phyloP scores from a whole-genome alignment of 2,797 vertebrate species.

The Echeneis naucrates region DNA sequence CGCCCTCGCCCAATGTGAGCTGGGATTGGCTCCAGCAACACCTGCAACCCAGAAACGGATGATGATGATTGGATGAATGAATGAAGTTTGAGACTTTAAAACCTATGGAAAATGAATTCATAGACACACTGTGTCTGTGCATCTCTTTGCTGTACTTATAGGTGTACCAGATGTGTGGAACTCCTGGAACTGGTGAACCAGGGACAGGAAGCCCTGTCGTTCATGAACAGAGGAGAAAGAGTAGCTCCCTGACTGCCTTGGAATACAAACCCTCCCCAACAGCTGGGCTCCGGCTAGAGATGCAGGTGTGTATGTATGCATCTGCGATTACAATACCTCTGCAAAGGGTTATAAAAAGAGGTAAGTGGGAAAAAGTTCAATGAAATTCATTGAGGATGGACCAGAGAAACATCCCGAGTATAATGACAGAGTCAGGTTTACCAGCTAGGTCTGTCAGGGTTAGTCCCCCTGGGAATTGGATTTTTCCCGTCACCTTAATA shows the following conservation, averaged over 20 bases:
- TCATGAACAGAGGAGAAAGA: slow-evolving; percentile 84
- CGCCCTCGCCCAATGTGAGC: too few relatives aligned
- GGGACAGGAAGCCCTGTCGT: slow-evolving; percentile 80
- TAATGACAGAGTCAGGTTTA: too few relatives aligned
- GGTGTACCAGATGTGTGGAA: slow-evolving; percentile 92
- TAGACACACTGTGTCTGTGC: not conserved
- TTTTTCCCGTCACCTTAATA: too few relatives aligned
- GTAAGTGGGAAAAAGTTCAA: not conserved
- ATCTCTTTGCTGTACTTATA: slow-evolving; percentile 50
- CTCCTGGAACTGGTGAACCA: slow-evolving; percentile 86
- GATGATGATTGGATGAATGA: too few relatives aligned
- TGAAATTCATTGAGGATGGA: too few relatives aligned
- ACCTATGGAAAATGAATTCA: too few relatives aligned
- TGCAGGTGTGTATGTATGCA: slow-evolving; percentile 83
- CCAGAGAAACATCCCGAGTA: not conserved
- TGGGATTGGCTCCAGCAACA: too few relatives aligned
- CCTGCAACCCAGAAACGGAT: too few relatives aligned
- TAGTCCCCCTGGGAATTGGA: too few relatives aligned
- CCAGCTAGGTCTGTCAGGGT: too few relatives aligned
- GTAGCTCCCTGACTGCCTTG: slow-evolving; percentile 71
- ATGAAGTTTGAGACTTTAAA: too few relatives aligned
- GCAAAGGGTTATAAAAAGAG: not conserved
- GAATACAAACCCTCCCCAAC: slow-evolving; percentile 84
- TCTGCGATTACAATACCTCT: not conserved
- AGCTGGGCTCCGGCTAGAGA: slow-evolving; percentile 83